Percentiles rank a stretch among this genome's conserved stretches.
phyloP scores from a whole-genome alignment of 1,140 invertebrate genomes.

The Diabrotica undecimpunctata region DNA sequence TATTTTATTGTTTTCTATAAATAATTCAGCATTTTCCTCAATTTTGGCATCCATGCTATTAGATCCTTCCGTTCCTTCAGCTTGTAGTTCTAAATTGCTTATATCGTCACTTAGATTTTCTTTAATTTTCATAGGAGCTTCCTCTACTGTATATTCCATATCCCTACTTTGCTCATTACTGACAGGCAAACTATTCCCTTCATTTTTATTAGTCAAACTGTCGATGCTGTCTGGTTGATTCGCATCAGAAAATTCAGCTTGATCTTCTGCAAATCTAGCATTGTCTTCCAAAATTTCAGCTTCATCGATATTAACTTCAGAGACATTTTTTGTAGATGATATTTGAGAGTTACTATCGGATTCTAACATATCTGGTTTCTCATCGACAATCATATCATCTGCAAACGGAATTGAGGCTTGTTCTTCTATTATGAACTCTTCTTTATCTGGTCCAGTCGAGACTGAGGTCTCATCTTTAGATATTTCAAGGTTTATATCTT shows the following conservation, averaged over 20 bases:
- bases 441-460: not conserved
- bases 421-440: constrained; percentile 14
- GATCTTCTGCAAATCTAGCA: not conserved
- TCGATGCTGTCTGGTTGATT: not conserved
- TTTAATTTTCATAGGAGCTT: not conserved
- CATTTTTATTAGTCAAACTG: not conserved
- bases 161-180: not conserved
- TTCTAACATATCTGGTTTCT: too few relatives aligned
- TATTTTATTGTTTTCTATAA: not conserved
- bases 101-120: not conserved
- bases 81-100: too few relatives aligned
- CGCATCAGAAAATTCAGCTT: not conserved
- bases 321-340: too few relatives aligned
- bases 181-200: not conserved
- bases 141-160: not conserved
- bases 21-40: too few relatives aligned
- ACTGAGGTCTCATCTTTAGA: constrained; percentile 4
- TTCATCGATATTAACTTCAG: not conserved
- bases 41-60: too few relatives aligned
- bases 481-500: not conserved
- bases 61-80: too few relatives aligned
- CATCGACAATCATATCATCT: not conserved
- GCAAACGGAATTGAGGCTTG: not conserved
- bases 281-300: not conserved
- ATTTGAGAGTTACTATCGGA: too few relatives aligned